These are phyloP conservation scores for Sicus ferrugineus DNA, from an alignment of 2,888 invertebrate species.

Conservation along the genomic window DNA sequence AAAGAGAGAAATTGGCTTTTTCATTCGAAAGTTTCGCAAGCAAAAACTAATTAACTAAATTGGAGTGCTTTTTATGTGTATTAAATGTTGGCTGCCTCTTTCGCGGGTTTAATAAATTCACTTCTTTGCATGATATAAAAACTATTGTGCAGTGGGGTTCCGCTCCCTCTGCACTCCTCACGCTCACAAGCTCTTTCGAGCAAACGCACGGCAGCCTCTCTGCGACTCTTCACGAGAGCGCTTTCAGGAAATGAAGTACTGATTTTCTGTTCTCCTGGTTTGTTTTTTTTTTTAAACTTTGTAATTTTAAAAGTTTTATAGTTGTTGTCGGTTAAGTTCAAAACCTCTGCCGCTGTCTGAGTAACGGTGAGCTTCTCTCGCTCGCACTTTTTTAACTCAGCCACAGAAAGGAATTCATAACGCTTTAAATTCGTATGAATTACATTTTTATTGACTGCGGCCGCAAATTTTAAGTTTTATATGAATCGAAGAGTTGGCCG, in stretches of 20 bases:
- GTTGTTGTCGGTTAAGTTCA: background rate
- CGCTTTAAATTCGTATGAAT: slow-evolving; percentile 24
- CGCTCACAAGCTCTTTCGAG: too few relatives aligned
- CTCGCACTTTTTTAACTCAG: background rate
- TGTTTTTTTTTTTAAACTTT: background rate
- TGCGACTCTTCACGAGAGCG: too few relatives aligned
- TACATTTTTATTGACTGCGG: slow-evolving; percentile 23
- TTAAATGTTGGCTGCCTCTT: too few relatives aligned
- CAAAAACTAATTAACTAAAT: too few relatives aligned
- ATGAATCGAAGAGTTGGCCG: slow-evolving; percentile 5
- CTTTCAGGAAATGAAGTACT: background rate
- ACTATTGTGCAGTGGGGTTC: too few relatives aligned
- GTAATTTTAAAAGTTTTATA: background rate
- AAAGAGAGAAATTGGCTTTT: too few relatives aligned
- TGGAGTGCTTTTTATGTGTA: too few relatives aligned
- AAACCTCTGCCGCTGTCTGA: background rate
- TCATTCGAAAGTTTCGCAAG: too few relatives aligned
- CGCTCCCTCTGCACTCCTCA: too few relatives aligned
- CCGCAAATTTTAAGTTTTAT: slow-evolving; percentile 13
- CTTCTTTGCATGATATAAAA: too few relatives aligned
- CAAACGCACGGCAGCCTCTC: too few relatives aligned
- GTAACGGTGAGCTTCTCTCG: background rate
- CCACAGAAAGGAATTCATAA: slow-evolving; percentile 17
- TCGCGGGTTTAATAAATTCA: too few relatives aligned
- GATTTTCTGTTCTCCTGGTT: background rate